Evolutionary conservation across 2,113 vertebrate genomes (phyloP), one percentile per base, ranked within the genome.

Genomic region (Nymphicus hollandicus): DNA sequence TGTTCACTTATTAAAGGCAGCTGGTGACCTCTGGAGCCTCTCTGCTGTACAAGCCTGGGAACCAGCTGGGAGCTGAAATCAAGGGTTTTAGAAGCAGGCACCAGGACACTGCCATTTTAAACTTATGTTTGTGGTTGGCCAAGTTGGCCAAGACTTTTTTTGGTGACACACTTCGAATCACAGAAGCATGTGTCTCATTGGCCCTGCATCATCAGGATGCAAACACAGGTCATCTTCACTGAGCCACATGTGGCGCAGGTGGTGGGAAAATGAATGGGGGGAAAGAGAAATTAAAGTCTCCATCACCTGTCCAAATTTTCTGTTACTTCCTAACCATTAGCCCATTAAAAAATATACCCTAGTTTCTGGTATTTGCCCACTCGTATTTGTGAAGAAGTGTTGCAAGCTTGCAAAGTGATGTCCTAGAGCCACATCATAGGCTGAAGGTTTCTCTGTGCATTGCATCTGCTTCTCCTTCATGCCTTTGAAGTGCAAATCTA

Each of bases 401-500:
- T 80, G 17, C 53, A 47, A 66, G 58, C 27, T 55, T 58, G 31
- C 60, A 63, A 52, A 97, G 41, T 14, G 50, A 81, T 63, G 39
- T 60, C 89, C 44, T 68, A 91, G 74, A 0, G 5, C 87, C 85
- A 53, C 55, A 7, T 68, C 11, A 7, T 83, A 85, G 74, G 87
- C 69, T 73, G 33, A 20, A 68, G 11, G 41, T 80, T 79, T 37
- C 53, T 63, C 25, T 63, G 13, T 81, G 11, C 4, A 1, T 43
- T 46, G 60, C 50, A 49, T 63, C 55, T 85, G 49, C 70, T 94
- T n/a, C 68, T 82, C 41, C 70, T 83, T 88, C 29, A 3, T 41
- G 52, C 73, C 70, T 94, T 81, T 90, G 76, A 94, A 90, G 72
- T 91, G 44, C 39, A 81, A 55, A 82, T 31, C 13, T 56, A 74